These are phyloP conservation scores for Neoniphon sammara DNA, from an alignment of 2,797 vertebrate species.

Conservation along the genomic window DNA sequence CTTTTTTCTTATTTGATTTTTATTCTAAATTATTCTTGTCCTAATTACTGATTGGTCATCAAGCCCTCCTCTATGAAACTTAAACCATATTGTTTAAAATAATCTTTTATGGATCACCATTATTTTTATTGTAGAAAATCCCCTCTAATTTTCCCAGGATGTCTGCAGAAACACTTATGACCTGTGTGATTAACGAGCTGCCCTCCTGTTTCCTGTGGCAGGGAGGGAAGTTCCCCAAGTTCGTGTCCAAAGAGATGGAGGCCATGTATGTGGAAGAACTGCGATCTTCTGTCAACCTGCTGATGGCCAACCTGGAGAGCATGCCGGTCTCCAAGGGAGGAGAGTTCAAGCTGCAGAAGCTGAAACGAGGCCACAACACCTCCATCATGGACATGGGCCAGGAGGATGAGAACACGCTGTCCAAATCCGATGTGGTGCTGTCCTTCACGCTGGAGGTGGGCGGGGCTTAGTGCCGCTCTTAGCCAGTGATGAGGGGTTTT, in stretches of 20 bases:
- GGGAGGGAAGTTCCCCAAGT: constrained; percentile 94
- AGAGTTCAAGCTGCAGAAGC: constrained; percentile 98
- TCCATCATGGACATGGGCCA: constrained; percentile 99
- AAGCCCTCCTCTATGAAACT: background rate
- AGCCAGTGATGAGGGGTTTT: too few species aligned
- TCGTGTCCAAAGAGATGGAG: constrained; percentile 97
- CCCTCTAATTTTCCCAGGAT: background rate
- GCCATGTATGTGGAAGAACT: constrained; percentile 97
- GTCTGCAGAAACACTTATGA: background rate
- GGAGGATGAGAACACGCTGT: constrained; percentile 97
- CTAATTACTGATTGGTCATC: background rate
- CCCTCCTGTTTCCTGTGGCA: constrained; percentile 66
- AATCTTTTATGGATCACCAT: too few species aligned
- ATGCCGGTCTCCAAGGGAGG: constrained; percentile 99
- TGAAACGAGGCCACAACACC: constrained; percentile 97
- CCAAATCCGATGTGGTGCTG: constrained; percentile 96
- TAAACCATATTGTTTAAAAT: background rate
- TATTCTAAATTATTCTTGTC: background rate
- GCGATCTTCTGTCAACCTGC: constrained; percentile 95
- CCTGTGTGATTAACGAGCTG: background rate
- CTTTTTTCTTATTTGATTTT: background rate
- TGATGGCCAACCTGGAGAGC: constrained; percentile 99
- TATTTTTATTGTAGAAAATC: too few species aligned
- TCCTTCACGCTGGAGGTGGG: constrained; percentile 96
- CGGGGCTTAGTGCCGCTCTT: too few species aligned